Conservation (phyloP, 2,888 invertebrate species). For the Polia nebulosa region DNA sequence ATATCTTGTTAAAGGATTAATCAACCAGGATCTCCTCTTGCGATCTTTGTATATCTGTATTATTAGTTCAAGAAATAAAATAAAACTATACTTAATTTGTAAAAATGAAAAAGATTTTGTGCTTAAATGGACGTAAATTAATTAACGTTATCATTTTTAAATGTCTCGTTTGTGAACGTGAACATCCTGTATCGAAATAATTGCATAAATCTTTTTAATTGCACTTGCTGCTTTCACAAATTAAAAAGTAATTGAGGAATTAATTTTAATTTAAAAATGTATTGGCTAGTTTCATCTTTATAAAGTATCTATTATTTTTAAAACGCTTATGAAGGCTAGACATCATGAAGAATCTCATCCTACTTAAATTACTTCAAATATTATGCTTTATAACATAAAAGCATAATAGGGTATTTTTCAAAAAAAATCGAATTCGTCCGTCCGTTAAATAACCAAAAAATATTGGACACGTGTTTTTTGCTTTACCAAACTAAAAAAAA, state of each 20-base stretch:
- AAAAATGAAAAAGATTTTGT: slow-evolving; percentile 28
- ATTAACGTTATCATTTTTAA: slow-evolving; percentile 49
- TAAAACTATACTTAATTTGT: slow-evolving; percentile 26
- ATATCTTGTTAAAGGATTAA: slow-evolving; percentile 52
- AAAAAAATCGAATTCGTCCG: no score
- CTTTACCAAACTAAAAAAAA: no score
- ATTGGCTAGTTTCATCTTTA: background rate
- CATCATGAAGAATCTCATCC: no score
- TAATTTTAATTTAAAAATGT: background rate
- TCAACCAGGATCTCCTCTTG: slow-evolving; percentile 38
- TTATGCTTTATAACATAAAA: no score
- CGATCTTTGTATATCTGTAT: slow-evolving; percentile 53
- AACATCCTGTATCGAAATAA: slow-evolving; percentile 52
- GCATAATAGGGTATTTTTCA: no score
- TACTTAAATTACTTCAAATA: no score
- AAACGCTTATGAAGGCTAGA: no score
- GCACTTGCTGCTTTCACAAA: slow-evolving; percentile 28
- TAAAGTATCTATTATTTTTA: background rate
- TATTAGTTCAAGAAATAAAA: slow-evolving; percentile 46
- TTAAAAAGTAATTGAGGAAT: background rate
- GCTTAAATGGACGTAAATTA: slow-evolving; percentile 23
- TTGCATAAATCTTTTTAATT: slow-evolving; percentile 43
- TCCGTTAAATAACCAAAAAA: no score
- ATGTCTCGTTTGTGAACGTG: slow-evolving; percentile 49
- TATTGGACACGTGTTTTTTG: no score